Evolutionary conservation across 2,888 invertebrate genomes (phyloP), one percentile per base, ranked within the genome.

Genomic region (Punctoribates punctum): DNA sequence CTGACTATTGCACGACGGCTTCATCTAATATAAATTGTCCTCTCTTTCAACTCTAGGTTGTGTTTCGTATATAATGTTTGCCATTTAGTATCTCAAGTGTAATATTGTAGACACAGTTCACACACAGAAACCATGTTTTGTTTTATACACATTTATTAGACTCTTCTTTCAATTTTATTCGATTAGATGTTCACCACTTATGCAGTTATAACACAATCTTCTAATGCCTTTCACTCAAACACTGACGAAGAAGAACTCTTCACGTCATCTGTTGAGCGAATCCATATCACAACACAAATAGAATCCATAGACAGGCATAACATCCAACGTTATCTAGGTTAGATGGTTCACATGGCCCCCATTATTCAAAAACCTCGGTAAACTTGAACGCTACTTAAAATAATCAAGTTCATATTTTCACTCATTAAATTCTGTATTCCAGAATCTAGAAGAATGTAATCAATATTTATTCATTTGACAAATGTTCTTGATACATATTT

Each of bases 1-100:
- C 60, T 25, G 60, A 60, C 25, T 60, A 60, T 60, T 60, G 60
- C 60, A 60, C 23, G 60, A 60, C 60, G 17, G 60, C 60, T 60
- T 60, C 27, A 60, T 60, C 11, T 60, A 25, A 23, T 60, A 60
- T 60, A 60, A 60, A 60, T 60, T 60, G 60, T 60, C 60, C 60
- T 60, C 60, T 60, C 25, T 23, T 20, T 60, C 60, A 60, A 60
- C 6, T 60, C 8, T 25, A 9, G 9, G 11, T n/a, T 60, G 27
- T 60, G 27, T 15, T 60, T 23, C 20, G 42, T 11, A 15, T 27
- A 60, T 60, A 60, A 60, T 60, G 60, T 60, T 11, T 27, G 27
- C 60, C 23, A 60, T 60, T 60, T 60, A 60, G 60, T 60, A 8
- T 60, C 60, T 60, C 60, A 23, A 23, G 23, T 60, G 6, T 60